Evolutionary conservation across 2,888 invertebrate species (phyloP).

Genomic region (Mythimna lalbum): DNA sequence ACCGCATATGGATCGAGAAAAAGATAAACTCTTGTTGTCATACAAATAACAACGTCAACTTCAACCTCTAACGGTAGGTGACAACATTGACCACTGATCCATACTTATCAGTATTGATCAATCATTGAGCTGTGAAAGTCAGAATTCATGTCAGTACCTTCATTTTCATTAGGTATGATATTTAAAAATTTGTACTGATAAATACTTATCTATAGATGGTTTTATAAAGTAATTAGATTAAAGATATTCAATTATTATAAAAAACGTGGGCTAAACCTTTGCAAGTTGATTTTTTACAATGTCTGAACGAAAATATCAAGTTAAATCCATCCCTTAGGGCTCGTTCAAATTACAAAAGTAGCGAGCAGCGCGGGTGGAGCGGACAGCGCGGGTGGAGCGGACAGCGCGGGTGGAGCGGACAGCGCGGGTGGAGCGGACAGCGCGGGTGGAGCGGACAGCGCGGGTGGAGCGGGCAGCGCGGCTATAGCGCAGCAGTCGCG

Average conservation of each 20-base stretch:
- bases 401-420: too few species aligned
- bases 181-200: neutral
- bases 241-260: too few species aligned
- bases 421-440: too few species aligned
- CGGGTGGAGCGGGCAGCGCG: too few species aligned
- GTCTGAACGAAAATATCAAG: neutral
- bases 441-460: too few species aligned
- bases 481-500: too few species aligned
- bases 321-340: neutral
- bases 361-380: too few species aligned
- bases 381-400: too few species aligned
- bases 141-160: conserved; percentile 20
- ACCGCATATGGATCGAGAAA: neutral
- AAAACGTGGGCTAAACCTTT: too few species aligned
- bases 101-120: conserved; percentile 33
- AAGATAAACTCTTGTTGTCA: conserved; percentile 7
- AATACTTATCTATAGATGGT: too few species aligned
- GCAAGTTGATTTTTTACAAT: neutral
- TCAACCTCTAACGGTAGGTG: neutral
- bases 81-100: conserved; percentile 9
- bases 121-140: conserved; percentile 27
- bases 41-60: conserved; percentile 7
- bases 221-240: too few species aligned
- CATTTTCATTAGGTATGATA: neutral
- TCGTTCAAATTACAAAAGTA: too few species aligned